Conservation (phyloP, 2,888 invertebrate genomes). For the Tyria jacobaeae region DNA sequence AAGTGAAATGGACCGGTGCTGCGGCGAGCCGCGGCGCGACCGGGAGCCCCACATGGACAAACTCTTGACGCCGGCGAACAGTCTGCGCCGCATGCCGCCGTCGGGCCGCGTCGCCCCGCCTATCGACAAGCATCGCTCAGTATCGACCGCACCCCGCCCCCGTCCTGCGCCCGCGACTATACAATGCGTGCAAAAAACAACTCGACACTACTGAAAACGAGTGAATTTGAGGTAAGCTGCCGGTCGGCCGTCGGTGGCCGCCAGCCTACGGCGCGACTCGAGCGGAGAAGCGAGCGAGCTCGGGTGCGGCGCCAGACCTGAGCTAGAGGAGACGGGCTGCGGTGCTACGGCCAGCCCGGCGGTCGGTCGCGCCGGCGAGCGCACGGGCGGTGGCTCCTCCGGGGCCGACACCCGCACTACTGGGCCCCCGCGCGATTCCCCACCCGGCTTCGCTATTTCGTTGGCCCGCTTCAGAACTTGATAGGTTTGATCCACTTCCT, state of each 20-base stretch:
- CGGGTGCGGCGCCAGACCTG: constrained; percentile 87
- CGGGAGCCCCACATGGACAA: constrained; percentile 91
- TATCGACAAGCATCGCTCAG: constrained; percentile 83
- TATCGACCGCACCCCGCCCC: constrained; percentile 77
- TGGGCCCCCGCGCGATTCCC: constrained; percentile 82
- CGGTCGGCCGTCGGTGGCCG: constrained; percentile 66
- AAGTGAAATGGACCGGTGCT: constrained; percentile 94
- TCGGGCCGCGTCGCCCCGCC: constrained; percentile 85
- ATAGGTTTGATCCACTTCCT: constrained; percentile 96
- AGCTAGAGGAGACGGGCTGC: constrained; percentile 89
- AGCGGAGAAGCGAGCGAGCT: constrained; percentile 77
- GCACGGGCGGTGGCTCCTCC: constrained; percentile 74
- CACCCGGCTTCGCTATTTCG: constrained; percentile 90
- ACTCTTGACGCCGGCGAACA: constrained; percentile 94
- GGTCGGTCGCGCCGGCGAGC: constrained; percentile 80
- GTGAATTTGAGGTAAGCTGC: constrained; percentile 79
- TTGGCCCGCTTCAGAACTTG: constrained; percentile 98
- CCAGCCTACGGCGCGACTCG: constrained; percentile 75
- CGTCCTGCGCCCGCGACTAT: constrained; percentile 80
- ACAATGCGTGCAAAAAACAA: constrained; percentile 81
- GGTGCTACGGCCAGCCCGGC: constrained; percentile 88
- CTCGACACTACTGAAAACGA: constrained; percentile 83
- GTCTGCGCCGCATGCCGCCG: constrained; percentile 90
- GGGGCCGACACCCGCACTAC: constrained; percentile 80
- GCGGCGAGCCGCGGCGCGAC: constrained; percentile 89